A percentile compares a stretch with the other conserved stretches of the same genome.
Conservation (phyloP, 2,797 vertebrate genomes). For the Enteromius argenteus region DNA sequence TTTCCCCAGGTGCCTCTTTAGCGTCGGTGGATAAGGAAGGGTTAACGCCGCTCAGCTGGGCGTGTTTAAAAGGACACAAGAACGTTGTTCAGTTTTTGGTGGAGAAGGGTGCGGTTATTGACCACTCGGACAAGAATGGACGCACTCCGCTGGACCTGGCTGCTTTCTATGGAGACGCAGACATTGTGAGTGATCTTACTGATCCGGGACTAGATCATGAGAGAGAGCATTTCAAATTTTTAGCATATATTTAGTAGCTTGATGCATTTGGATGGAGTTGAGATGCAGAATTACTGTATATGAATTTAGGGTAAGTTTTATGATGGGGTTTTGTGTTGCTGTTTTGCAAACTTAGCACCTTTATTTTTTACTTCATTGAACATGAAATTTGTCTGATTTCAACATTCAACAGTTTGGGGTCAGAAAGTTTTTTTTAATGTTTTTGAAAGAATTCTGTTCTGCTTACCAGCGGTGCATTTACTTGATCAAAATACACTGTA, state of each 20-base stretch:
- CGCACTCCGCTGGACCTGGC: slow-evolving; percentile 95
- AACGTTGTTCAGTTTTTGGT: slow-evolving; percentile 92
- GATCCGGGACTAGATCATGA: too few species aligned
- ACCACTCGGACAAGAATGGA: slow-evolving; percentile 97
- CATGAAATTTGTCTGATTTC: background rate
- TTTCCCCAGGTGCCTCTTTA: slow-evolving; percentile 85
- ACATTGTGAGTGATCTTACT: slow-evolving; percentile 85
- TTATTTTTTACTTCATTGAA: background rate
- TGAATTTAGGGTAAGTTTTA: background rate
- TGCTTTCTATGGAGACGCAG: slow-evolving; percentile 95
- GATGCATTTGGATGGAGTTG: background rate
- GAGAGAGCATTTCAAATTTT: background rate
- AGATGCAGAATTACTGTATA: background rate
- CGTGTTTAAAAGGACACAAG: slow-evolving; percentile 96
- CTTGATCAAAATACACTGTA: background rate
- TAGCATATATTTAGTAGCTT: background rate
- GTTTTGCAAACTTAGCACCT: background rate
- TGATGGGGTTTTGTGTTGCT: background rate
- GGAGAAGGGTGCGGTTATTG: slow-evolving; percentile 91
- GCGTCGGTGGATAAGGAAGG: slow-evolving; percentile 96
- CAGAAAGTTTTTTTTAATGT: background rate
- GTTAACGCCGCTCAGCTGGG: slow-evolving; percentile 94
- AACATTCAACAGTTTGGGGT: background rate
- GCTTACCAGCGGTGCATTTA: background rate
- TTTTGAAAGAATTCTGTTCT: background rate